Evolutionary conservation across 2,888 invertebrate genomes (phyloP), one percentile per base, ranked within the genome.

Genomic region (Acanthosoma haemorrhoidale): DNA sequence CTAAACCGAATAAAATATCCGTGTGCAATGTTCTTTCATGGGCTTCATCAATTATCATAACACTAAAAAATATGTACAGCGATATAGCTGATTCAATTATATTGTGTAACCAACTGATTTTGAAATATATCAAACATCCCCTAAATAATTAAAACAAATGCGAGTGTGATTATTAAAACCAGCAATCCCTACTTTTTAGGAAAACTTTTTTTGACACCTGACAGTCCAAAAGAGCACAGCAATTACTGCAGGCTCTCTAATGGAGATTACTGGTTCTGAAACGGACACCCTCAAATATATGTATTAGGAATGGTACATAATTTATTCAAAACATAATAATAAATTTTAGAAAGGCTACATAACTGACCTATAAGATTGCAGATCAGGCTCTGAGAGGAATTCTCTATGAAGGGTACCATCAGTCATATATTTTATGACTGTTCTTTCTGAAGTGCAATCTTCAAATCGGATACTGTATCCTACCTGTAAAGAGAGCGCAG

Each of bases 11-110:
- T 38, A 99, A 83, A 77, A 99, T 94, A 79, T 99, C 99, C 1
- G 99, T 99, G 78, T 99, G 98, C 2, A 99, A 83, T 0, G 99
- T 99, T 43, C 99, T 84, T 80, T 99, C 99, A 82, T 99, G 99
- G 73, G 99, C 99, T 83, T 99, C 99, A 80, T 99, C 99, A 78
- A 99, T 96, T 71, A 99, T 99, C 91, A 99, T 93, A 0, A 97
- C 97, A 83, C 94, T 96, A 74, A 13, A 75, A 75, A 43, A 21
- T 63, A 25, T 3, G 3, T 13, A 25, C 1, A 51, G 38, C 11
- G 38, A 38, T 11, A 38, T 43, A 43, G 43, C 43, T n/a, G n/a
- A n/a, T n/a, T 11, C 15, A 51, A 11, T 11, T 51, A n/a, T 51
- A 51, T 51, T 11, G 18, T 6, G n/a, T 51, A 11, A 15, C n/a